Conservation (phyloP, 2,888 invertebrate species). For the Cinara cedri region DNA sequence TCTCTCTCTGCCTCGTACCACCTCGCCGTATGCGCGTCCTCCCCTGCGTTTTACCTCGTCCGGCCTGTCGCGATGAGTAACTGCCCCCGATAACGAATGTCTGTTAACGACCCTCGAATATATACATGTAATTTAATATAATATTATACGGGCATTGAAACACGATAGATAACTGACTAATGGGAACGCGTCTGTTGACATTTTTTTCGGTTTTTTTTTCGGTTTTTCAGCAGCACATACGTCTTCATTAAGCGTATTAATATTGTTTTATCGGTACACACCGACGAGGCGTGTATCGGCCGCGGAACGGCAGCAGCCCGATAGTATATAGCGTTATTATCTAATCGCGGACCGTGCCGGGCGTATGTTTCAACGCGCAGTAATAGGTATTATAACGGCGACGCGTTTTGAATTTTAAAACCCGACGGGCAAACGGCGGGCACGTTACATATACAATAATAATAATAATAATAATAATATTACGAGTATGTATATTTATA, state of each 20-base stretch:
- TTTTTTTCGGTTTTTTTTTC: slow-evolving; percentile 12
- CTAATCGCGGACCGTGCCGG: slow-evolving; percentile 20
- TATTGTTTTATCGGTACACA: too few relatives aligned
- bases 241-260: slow-evolving; percentile 30
- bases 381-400: neutral
- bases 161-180: too few relatives aligned
- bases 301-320: neutral
- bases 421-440: neutral
- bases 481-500: too few relatives aligned
- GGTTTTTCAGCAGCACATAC: neutral
- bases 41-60: neutral
- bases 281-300: slow-evolving; percentile 1
- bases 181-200: neutral
- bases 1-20: too few relatives aligned
- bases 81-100: slow-evolving; percentile 45
- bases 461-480: too few relatives aligned
- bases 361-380: neutral
- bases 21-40: neutral
- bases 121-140: neutral
- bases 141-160: too few relatives aligned
- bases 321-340: too few relatives aligned
- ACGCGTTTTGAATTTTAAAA: slow-evolving; percentile 32
- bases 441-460: too few relatives aligned
- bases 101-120: slow-evolving; percentile 31
- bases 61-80: slow-evolving; percentile 40